phyloP scores from a whole-genome alignment of 2,113 vertebrate species.

The Narcine bancroftii region DNA sequence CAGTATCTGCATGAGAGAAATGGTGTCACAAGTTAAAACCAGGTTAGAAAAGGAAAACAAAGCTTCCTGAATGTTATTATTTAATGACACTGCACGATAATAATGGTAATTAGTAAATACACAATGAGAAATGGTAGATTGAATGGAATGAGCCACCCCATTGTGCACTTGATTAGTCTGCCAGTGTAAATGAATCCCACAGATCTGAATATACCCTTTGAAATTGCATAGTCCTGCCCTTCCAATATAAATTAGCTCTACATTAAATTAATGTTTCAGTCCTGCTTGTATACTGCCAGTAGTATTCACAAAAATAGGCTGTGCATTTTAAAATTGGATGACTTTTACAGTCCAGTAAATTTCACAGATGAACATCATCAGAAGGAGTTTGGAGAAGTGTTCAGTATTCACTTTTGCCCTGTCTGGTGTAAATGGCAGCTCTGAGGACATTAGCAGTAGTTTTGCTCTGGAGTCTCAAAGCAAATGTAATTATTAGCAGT shows the following conservation, averaged over 20 bases:
- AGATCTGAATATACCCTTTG: constrained; percentile 11
- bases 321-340: not conserved
- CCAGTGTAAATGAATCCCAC: constrained; percentile 7
- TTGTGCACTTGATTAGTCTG: constrained; percentile 14
- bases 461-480: not conserved
- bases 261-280: not conserved
- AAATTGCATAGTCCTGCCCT: not conserved
- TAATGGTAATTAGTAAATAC: constrained; percentile 17
- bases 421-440: not conserved
- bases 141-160: not conserved
- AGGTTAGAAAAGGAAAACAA: not conserved
- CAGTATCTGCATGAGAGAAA: not conserved
- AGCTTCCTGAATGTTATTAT: constrained; percentile 24
- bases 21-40: constrained; percentile 6
- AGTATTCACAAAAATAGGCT: not conserved
- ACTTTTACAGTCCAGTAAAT: not conserved
- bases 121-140: constrained; percentile 14
- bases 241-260: not conserved
- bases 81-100: constrained; percentile 26
- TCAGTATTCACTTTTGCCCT: not conserved
- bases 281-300: not conserved
- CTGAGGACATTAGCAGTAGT: not conserved
- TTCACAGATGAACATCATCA: not conserved
- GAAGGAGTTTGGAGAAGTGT: not conserved
- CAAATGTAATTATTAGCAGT: not conserved